These are phyloP conservation scores for Gorilla gorilla DNA, from an alignment of 2,113 vertebrate genomes.

Conservation along the genomic window DNA sequence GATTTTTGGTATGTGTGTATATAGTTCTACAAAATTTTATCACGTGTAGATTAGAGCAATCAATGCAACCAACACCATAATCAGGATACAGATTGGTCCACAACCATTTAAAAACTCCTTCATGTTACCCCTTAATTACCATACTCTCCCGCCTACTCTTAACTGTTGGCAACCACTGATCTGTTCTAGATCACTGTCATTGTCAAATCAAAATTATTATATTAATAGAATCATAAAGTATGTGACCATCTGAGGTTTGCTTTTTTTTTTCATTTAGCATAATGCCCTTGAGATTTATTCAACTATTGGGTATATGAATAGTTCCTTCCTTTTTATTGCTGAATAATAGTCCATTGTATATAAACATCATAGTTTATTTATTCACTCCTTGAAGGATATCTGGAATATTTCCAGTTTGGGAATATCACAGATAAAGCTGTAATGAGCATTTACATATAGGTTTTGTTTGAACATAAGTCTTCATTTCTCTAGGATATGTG, in stretches of 20 bases:
- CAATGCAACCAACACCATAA: not conserved
- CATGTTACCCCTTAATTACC: not conserved
- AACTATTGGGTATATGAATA: not conserved
- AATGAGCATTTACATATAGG: not conserved
- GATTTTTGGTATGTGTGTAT: not conserved
- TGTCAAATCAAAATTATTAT: not conserved
- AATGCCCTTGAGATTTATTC: not conserved
- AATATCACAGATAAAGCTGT: not conserved
- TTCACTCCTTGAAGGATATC: not conserved
- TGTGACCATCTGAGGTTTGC: not conserved
- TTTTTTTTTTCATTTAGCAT: not conserved
- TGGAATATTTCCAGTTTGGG: not conserved
- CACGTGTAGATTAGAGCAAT: not conserved
- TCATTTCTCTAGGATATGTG: not conserved
- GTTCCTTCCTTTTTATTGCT: not conserved
- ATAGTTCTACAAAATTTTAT: not conserved
- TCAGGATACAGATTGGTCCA: not conserved
- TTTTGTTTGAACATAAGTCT: not conserved
- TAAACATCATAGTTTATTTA: not conserved
- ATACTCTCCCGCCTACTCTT: not conserved
- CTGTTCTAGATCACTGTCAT: not conserved
- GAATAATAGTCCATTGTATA: not conserved
- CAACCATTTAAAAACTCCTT: not conserved
- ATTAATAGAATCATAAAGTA: not conserved
- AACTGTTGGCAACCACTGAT: not conserved